A percentile compares a stretch with the other conserved stretches of the same genome.
Conservation (phyloP, 2,888 invertebrate species). For the Ditula angustiorana region DNA sequence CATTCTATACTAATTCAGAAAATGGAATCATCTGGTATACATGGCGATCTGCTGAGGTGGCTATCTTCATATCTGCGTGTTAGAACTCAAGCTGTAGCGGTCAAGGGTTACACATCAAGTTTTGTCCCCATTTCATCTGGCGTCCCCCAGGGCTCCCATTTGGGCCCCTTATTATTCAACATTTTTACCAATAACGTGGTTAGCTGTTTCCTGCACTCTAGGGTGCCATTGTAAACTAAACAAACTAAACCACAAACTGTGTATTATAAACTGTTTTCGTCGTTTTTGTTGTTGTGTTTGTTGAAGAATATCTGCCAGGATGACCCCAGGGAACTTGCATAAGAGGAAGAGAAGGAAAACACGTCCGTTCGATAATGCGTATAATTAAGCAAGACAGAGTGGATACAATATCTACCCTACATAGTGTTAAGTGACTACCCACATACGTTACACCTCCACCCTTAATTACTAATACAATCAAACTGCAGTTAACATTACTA, state of each 20-base stretch:
- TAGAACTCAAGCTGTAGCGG: not conserved
- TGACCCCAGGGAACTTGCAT: too few species aligned
- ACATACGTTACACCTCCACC: not conserved
- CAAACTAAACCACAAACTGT: too few species aligned
- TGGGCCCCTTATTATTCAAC: constrained; percentile 40
- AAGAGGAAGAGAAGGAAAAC: too few species aligned
- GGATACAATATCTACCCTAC: too few species aligned
- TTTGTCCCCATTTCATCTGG: not conserved
- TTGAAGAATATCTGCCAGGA: too few species aligned
- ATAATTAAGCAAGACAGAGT: too few species aligned
- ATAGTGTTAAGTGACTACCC: too few species aligned
- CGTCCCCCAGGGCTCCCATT: constrained; percentile 39
- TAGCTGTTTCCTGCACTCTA: constrained; percentile 26
- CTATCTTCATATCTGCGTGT: not conserved
- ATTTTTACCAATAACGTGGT: constrained; percentile 38
- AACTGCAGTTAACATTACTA: not conserved
- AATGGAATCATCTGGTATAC: not conserved
- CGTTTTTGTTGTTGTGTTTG: too few species aligned
- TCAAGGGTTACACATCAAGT: not conserved
- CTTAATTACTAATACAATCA: not conserved
- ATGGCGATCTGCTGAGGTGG: not conserved
- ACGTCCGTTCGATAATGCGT: too few species aligned
- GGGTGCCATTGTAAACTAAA: too few species aligned
- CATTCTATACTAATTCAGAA: not conserved
- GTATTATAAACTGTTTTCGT: too few species aligned